These are phyloP conservation scores for Polydrusus cervinus DNA, from an alignment of 2,888 invertebrate species.

Conservation along the genomic window DNA sequence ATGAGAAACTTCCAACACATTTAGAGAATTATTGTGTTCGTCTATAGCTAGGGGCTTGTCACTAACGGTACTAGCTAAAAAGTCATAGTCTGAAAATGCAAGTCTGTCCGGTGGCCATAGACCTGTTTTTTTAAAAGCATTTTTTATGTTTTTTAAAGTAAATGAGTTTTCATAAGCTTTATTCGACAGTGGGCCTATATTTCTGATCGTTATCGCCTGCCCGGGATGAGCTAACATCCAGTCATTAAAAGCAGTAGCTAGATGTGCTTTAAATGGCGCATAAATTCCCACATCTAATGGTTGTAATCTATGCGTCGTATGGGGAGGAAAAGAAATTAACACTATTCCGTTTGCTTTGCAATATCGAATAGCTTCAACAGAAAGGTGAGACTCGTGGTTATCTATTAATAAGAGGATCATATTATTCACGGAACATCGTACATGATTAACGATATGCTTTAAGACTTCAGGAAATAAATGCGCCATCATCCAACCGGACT, in stretches of 20 bases:
- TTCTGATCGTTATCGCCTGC: conserved; percentile 31
- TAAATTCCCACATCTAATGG: conserved; percentile 52
- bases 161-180: conserved; percentile 46
- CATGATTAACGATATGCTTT: conserved; percentile 16
- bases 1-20: too few relatives aligned
- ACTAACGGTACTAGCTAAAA: conserved; percentile 37
- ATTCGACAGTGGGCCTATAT: conserved; percentile 42
- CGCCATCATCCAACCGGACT: conserved; percentile 48
- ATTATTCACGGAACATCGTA: too few relatives aligned
- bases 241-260: conserved; percentile 43
- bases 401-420: conserved; percentile 11
- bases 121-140: conserved; percentile 42
- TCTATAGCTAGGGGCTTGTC: conserved; percentile 12
- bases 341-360: conserved; percentile 50
- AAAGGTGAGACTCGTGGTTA: conserved; percentile 46
- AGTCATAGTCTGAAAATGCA: conserved; percentile 33
- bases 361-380: conserved; percentile 42
- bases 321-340: conserved; percentile 43
- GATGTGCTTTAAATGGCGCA: conserved; percentile 47
- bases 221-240: conserved; percentile 42
- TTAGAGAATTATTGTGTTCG: background rate
- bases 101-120: conserved; percentile 41
- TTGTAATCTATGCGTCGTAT: conserved; percentile 48
- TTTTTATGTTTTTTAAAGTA: conserved; percentile 43
- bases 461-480: conserved; percentile 25